Base-by-base conservation (phyloP, 2,888 invertebrate species). In the Diachrysia chrysitis region DNA sequence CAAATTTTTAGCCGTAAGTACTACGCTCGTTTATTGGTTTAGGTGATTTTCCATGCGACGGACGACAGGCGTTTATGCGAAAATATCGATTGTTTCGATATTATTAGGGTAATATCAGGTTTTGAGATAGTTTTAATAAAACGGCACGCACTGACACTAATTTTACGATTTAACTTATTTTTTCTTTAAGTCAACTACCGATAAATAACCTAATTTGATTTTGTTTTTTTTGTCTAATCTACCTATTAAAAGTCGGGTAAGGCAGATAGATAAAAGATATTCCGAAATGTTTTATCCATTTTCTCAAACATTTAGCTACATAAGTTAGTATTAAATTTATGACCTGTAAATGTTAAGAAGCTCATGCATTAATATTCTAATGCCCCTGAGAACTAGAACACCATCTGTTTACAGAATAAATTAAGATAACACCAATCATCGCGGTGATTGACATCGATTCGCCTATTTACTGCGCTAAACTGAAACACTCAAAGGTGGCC, bases 381-480 rank as follows among this genome's bases (percentile, higher is more conserved):
- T n/a, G n/a, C 66, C 65, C 54, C 51, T 79, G 79, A 65, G 79
- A 79, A 81, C 66, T 71, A 60, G 79, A 68, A 81, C 81, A 29
- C 65, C 72, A 73, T 65, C 68, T 81, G 76, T 68, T 59, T 17
- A 68, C 21, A 46, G 48, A 65, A 74, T 78, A 77, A 54, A 73
- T 78, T 65, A 71, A 58, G 42, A 21, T 46, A 29, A 37, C 21
- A 35, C 66, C 61, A 61, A 69, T 78, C 74, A 69, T 58, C 55
- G 48, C 51, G 62, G 55, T 54, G 63, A 71, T 70, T 80, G 66
- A 73, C 81, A 73, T 73, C 63, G 63, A 66, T 73, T 76, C 76
- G 51, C 63, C 29, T 57, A 37, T 60, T 59, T 60, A 67, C 53
- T 51, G 63, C 57, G 59, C 29, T n/a, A 67, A 32, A 48, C n/a